Evolutionary conservation across 2,113 vertebrate genomes (phyloP).

Genomic region (Plecotus auritus): DNA sequence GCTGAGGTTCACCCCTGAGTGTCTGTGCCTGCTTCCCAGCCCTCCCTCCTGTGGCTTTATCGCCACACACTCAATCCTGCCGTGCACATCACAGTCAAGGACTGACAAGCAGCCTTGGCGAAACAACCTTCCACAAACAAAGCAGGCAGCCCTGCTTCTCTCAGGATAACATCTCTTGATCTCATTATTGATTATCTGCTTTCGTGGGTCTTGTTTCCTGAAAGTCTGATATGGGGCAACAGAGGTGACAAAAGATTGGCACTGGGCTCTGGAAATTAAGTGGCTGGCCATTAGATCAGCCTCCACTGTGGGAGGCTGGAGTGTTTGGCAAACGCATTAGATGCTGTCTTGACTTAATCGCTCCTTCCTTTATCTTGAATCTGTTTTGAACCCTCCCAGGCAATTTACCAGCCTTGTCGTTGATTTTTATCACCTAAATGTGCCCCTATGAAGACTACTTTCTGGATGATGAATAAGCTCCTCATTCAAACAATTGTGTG

Average conservation of each 20-base stretch:
- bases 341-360: constrained; percentile 84
- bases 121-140: constrained; percentile 83
- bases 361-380: constrained; percentile 83
- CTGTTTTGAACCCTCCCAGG: constrained; percentile 85
- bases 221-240: constrained; percentile 83
- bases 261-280: constrained; percentile 80
- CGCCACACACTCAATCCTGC: constrained; percentile 77
- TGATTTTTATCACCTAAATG: constrained; percentile 86
- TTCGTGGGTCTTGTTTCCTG: constrained; percentile 87
- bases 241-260: constrained; percentile 84
- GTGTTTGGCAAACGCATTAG: constrained; percentile 81
- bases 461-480: constrained; percentile 80
- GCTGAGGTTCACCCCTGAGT: constrained; percentile 60
- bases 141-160: constrained; percentile 81
- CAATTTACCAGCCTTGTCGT: constrained; percentile 86
- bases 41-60: constrained; percentile 79
- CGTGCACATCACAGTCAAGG: constrained; percentile 76
- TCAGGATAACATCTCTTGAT: constrained; percentile 88
- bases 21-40: constrained; percentile 73
- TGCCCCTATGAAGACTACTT: constrained; percentile 81
- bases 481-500: constrained; percentile 64
- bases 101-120: constrained; percentile 77
- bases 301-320: constrained; percentile 72
- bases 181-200: constrained; percentile 86
- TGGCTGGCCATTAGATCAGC: constrained; percentile 76